phyloP scores from a whole-genome alignment of 1,140 invertebrate genomes.

The Drosophila burlai region DNA sequence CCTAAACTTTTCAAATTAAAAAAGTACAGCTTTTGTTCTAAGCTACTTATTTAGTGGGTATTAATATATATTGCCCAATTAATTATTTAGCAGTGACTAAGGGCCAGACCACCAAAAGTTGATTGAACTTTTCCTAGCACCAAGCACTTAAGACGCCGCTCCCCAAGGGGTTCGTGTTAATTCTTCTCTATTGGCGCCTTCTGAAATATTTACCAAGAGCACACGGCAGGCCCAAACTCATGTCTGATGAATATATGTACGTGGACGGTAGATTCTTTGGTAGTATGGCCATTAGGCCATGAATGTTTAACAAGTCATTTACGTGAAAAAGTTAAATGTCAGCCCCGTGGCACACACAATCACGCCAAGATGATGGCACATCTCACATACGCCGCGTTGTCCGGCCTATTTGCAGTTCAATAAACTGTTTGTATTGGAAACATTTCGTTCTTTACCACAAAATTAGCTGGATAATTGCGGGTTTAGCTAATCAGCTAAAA shows the following conservation, averaged over 20 bases:
- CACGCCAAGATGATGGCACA: slow-evolving; percentile 35
- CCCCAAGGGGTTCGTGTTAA: slow-evolving; percentile 30
- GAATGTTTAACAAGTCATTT: slow-evolving; percentile 70
- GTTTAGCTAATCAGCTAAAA: background rate
- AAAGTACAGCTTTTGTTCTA: slow-evolving; percentile 7
- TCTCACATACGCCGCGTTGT: slow-evolving; percentile 32
- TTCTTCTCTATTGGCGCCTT: slow-evolving; percentile 39
- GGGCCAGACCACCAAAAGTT: slow-evolving; percentile 39
- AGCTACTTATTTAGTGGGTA: slow-evolving; percentile 6
- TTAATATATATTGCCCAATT: slow-evolving; percentile 27
- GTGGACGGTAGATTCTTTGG: slow-evolving; percentile 17
- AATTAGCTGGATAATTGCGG: slow-evolving; percentile 24
- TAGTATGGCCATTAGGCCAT: slow-evolving; percentile 48
- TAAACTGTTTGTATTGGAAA: slow-evolving; percentile 45
- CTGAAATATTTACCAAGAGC: slow-evolving; percentile 70
- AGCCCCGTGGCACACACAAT: slow-evolving; percentile 19
- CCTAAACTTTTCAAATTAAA: background rate
- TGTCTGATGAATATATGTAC: slow-evolving; percentile 57
- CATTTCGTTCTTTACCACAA: slow-evolving; percentile 5
- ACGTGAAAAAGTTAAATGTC: slow-evolving; percentile 67
- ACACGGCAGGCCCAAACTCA: slow-evolving; percentile 46
- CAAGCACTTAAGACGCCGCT: slow-evolving; percentile 12
- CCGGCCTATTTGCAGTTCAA: slow-evolving; percentile 41
- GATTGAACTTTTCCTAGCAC: slow-evolving; percentile 63
- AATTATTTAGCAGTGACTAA: slow-evolving; percentile 53